phyloP scores from a whole-genome alignment of 2,888 invertebrate species.

The Pachymerium ferrugineum region DNA sequence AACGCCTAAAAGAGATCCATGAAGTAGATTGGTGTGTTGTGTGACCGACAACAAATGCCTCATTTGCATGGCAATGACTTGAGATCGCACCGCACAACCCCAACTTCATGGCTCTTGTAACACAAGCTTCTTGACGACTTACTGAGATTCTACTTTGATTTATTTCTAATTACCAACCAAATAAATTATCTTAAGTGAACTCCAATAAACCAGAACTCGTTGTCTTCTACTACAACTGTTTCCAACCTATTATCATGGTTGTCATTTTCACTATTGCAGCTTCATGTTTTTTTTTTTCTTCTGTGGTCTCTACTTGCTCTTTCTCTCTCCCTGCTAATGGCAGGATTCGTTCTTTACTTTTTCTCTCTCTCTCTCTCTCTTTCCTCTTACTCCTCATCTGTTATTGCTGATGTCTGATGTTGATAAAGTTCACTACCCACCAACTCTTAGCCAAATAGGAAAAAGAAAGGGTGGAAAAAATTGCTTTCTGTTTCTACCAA shows the following conservation, averaged over 20 bases:
- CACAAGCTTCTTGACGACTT: not conserved
- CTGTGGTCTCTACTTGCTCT: not conserved
- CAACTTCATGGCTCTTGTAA: not conserved
- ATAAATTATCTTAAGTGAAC: not conserved
- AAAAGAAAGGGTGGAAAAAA: not conserved
- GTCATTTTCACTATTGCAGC: conserved; percentile 18
- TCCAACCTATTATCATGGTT: not conserved
- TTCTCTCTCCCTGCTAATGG: conserved; percentile 5
- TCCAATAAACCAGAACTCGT: not conserved
- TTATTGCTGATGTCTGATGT: conserved; percentile 25
- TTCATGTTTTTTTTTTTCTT: not conserved
- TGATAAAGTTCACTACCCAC: not conserved
- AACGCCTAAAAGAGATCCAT: conserved; percentile 19
- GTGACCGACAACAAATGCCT: conserved; percentile 20
- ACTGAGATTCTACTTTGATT: conserved; percentile 17
- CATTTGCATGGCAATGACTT: conserved; percentile 17
- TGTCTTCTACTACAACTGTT: not conserved
- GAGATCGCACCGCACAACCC: not conserved
- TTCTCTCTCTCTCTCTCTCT: too few species aligned
- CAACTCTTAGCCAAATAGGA: not conserved
- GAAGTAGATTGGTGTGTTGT: conserved; percentile 20
- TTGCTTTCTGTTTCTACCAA: too few species aligned
- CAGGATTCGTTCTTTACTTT: conserved; percentile 11
- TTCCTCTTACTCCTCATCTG: not conserved
- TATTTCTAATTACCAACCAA: conserved; percentile 17